A percentile compares a stretch with the other conserved stretches of the same genome.
phyloP scores from a whole-genome alignment of 2,888 invertebrate species.

The Epinotia ramella region DNA sequence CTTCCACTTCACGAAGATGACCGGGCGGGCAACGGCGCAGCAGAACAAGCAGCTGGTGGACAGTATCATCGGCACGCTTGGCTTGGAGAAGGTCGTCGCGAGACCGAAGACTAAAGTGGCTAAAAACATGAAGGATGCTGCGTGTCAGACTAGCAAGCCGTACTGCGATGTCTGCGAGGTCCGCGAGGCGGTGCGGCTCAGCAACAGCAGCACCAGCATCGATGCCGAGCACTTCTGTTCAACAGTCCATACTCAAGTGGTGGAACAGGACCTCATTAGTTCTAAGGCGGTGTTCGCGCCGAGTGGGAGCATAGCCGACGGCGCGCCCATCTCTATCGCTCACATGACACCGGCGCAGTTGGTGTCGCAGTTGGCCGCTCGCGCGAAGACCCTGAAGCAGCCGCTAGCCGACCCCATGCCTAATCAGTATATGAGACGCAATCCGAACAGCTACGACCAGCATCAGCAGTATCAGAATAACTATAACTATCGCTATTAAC shows the following conservation, averaged over 20 bases:
- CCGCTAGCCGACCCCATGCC: conserved; percentile 54
- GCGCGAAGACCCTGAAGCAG: conserved; percentile 77
- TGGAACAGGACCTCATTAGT: conserved; percentile 74
- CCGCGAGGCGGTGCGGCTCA: conserved; percentile 63
- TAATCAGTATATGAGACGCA: conserved; percentile 59
- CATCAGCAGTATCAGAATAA: conserved; percentile 59
- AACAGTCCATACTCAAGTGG: conserved; percentile 75
- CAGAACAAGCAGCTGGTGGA: conserved; percentile 76
- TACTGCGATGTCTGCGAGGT: conserved; percentile 77
- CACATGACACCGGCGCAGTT: conserved; percentile 80
- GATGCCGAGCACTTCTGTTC: conserved; percentile 66
- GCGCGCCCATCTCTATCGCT: conserved; percentile 74
- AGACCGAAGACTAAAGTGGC: conserved; percentile 64
- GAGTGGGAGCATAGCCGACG: conserved; percentile 66
- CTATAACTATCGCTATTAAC: conserved; percentile 64
- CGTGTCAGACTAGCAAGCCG: conserved; percentile 71
- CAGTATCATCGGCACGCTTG: conserved; percentile 68
- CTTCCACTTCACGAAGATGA: conserved; percentile 70
- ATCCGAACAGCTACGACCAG: conserved; percentile 44
- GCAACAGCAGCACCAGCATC: conserved; percentile 60
- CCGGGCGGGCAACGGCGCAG: conserved; percentile 55
- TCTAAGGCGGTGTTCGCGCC: conserved; percentile 76
- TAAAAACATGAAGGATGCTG: conserved; percentile 70
- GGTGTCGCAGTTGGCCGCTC: conserved; percentile 78
- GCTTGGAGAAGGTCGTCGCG: conserved; percentile 66